A percentile compares a stretch with the other conserved stretches of the same genome.
phyloP scores from a whole-genome alignment of 1,140 invertebrate species.

The Zelostemma sp. region DNA sequence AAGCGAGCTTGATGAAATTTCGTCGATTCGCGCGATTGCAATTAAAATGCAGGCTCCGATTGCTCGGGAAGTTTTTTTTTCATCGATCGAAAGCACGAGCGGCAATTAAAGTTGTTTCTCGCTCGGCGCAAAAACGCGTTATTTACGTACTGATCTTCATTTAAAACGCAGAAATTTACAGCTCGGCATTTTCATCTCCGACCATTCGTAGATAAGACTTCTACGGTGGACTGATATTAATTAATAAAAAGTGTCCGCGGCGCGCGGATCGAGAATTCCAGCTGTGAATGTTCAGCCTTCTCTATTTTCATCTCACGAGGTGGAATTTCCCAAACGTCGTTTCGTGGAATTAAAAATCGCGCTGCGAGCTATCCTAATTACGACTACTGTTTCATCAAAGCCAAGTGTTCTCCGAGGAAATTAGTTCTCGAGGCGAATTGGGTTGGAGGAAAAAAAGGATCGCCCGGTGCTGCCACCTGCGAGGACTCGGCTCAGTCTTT shows the following conservation, averaged over 20 bases:
- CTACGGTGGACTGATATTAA: slow-evolving; percentile 28
- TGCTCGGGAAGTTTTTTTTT: background rate
- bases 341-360: background rate
- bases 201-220: slow-evolving; percentile 29
- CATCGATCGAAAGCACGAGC: slow-evolving; percentile 4
- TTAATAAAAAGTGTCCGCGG: slow-evolving; percentile 19
- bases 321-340: slow-evolving; percentile 8
- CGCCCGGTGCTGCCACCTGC: slow-evolving; percentile 56
- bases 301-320: slow-evolving; percentile 16
- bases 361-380: background rate
- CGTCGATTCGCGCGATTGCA: background rate
- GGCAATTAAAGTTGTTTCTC: slow-evolving; percentile 10
- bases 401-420: slow-evolving; percentile 1
- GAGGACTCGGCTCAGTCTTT: slow-evolving; percentile 5
- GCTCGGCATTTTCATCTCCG: slow-evolving; percentile 19
- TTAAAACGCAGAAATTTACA: slow-evolving; percentile 23
- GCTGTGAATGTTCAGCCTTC: slow-evolving; percentile 8
- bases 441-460: slow-evolving; percentile 25
- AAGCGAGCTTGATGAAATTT: slow-evolving; percentile 5
- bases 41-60: slow-evolving; percentile 1
- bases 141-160: slow-evolving; percentile 24
- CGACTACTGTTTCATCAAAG: background rate
- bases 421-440: background rate
- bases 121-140: slow-evolving; percentile 17
- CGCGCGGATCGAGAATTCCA: slow-evolving; percentile 12